Percentiles rank a stretch among this genome's conserved stretches.
Conservation (phyloP, 2,797 vertebrate genomes). For the Phrynocephalus forsythii region DNA sequence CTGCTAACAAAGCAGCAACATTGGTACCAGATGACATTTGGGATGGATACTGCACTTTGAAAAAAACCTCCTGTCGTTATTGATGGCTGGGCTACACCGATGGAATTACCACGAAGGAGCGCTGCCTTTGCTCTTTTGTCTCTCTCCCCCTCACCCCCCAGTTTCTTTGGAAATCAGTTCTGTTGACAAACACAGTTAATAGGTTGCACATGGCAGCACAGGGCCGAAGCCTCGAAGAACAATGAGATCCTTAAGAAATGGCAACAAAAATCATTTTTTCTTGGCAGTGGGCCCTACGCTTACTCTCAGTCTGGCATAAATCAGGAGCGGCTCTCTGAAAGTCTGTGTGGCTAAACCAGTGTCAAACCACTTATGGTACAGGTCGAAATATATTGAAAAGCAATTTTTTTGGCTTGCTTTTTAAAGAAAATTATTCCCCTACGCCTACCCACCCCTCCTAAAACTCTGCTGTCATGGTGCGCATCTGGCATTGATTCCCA, state of each 20-base stretch:
- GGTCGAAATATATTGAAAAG: neutral
- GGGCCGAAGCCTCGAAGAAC: neutral
- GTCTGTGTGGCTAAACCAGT: slow-evolving; percentile 4
- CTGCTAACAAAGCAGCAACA: neutral
- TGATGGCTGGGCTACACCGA: neutral
- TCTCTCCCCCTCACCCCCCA: slow-evolving; percentile 15
- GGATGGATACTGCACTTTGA: slow-evolving; percentile 5
- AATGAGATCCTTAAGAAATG: slow-evolving; percentile 41
- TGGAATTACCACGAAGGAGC: neutral
- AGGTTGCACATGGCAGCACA: neutral
- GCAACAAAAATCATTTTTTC: slow-evolving; percentile 34
- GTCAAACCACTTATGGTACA: slow-evolving; percentile 22
- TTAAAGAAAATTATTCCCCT: neutral
- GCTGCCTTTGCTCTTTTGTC: neutral
- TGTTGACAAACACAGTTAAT: slow-evolving; percentile 35
- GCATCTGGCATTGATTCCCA: neutral
- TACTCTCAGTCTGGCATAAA: slow-evolving; percentile 42
- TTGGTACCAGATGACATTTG: slow-evolving; percentile 22
- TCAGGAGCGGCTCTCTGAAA: slow-evolving; percentile 18
- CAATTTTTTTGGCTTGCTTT: neutral
- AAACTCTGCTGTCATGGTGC: neutral
- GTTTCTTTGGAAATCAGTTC: slow-evolving; percentile 12
- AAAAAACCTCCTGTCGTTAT: neutral
- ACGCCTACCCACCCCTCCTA: neutral
- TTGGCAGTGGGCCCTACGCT: neutral